Evolutionary conservation across 2,797 vertebrate species (phyloP).

Genomic region (Fistularia tabacaria): DNA sequence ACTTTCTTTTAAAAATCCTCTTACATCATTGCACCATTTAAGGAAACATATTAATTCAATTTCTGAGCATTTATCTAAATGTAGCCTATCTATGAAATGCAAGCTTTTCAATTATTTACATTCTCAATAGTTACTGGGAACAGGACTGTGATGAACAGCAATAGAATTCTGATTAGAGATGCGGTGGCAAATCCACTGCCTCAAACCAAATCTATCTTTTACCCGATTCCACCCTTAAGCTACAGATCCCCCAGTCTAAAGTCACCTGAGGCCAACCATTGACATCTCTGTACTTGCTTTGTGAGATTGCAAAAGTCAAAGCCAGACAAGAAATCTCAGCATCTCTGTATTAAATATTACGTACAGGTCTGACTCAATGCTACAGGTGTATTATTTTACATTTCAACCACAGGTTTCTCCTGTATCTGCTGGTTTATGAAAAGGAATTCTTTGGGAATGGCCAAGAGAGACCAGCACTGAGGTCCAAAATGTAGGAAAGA

Average conservation of each 20-base stretch:
- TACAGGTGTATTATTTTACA: constrained; percentile 54
- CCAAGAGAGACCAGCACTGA: constrained; percentile 22
- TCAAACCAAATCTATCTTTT: constrained; percentile 35
- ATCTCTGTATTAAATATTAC: constrained; percentile 55
- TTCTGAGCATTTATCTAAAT: constrained; percentile 27
- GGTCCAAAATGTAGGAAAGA: constrained; percentile 15
- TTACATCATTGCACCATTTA: constrained; percentile 14
- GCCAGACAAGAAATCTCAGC: constrained; percentile 44
- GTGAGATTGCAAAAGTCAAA: constrained; percentile 39
- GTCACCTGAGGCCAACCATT: constrained; percentile 26
- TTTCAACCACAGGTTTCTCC: constrained; percentile 29
- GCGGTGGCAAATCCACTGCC: constrained; percentile 29
- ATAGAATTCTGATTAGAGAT: constrained; percentile 28
- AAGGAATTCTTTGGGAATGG: constrained; percentile 5
- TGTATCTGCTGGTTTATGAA: constrained; percentile 11
- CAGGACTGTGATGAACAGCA: constrained; percentile 25
- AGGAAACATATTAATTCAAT: constrained; percentile 16
- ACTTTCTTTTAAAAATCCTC: constrained; percentile 29
- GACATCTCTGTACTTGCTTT: constrained; percentile 22
- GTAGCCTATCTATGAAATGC: constrained; percentile 28
- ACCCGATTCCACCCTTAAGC: constrained; percentile 19
- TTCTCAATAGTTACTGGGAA: constrained; percentile 16
- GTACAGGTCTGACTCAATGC: constrained; percentile 45
- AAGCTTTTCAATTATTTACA: constrained; percentile 20
- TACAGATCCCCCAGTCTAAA: constrained; percentile 32